Conservation (phyloP, 2,888 invertebrate genomes). For the Andrena bicolor region DNA sequence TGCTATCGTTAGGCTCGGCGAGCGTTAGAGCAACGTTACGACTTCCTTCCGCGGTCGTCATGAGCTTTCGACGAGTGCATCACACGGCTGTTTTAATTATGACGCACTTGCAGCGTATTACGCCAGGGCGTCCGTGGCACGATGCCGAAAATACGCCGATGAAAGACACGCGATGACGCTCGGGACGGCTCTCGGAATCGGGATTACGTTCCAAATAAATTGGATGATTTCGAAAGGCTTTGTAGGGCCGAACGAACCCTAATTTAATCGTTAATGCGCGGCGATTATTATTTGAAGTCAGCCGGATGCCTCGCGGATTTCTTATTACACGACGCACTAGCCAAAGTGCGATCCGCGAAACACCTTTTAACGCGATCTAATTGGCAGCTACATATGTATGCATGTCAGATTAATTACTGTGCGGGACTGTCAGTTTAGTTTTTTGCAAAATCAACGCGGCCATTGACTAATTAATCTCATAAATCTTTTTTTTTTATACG, state of each 20-base stretch:
- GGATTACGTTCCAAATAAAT: conserved; percentile 32
- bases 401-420: too few relatives aligned
- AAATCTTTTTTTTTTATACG: not conserved
- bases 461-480: not conserved
- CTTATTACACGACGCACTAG: not conserved
- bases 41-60: conserved; percentile 54
- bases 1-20: not conserved
- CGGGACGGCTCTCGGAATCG: conserved; percentile 27
- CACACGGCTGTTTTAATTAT: conserved; percentile 63
- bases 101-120: conserved; percentile 68
- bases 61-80: conserved; percentile 44
- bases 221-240: conserved; percentile 40
- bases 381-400: too few relatives aligned
- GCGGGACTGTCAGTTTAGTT: too few relatives aligned
- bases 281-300: not conserved
- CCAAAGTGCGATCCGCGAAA: too few relatives aligned
- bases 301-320: not conserved
- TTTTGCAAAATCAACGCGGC: not conserved
- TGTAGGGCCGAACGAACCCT: not conserved
- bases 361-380: too few relatives aligned
- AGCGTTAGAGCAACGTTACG: not conserved
- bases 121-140: conserved; percentile 51
- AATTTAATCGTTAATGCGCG: not conserved
- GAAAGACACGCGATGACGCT: conserved; percentile 63
- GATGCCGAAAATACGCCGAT: conserved; percentile 68